Evolutionary conservation across 2,888 invertebrate genomes (phyloP), one percentile per base, ranked within the genome.

Genomic region (Thelaira solivaga): DNA sequence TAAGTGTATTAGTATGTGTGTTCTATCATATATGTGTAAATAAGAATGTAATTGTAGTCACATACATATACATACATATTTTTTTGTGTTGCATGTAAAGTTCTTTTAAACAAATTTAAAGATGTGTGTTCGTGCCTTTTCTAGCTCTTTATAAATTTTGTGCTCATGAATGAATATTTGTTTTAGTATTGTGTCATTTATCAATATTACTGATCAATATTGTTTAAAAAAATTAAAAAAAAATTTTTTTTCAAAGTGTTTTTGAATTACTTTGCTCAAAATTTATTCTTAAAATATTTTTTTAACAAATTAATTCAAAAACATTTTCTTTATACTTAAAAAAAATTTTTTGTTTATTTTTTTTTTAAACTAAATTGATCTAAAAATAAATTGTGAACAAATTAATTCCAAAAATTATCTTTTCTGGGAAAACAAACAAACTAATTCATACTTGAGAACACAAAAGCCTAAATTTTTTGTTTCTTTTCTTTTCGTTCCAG

Each of bases 191-290:
- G 36, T 51, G 18, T 57, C 31, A 61, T 47, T 73, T 65, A 65
- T 73, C 73, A 13, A 49, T 64, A 34, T 49, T 22, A 26, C 22
- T 13, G 57, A 73, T 73, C 73, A 57, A 73, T 73, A 73, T 65
- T 65, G 73, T 49, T 57, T 49, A 65, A 39, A 62, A 64, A 47
- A 47, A 4, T 59, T 26, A 53, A 43, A 57, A 34, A 18, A 47
- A 5, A 49, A 31, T 41, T n/a, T 11, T 43, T 43, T 20, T 20
- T 20, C 7, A 43, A 51, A 24, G 31, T n/a, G n/a, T n/a, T n/a
- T n/a, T n/a, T n/a, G n/a, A n/a, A n/a, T n/a, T n/a, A n/a, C n/a
- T n/a, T n/a, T n/a, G n/a, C n/a, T n/a, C 16, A 41, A 47, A 47
- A 13, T n/a, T 39, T 0, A 13, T 39, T 6, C 16, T 13, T 6